Conservation (phyloP, 2,113 vertebrate species). For the Crotalus helleri region DNA sequence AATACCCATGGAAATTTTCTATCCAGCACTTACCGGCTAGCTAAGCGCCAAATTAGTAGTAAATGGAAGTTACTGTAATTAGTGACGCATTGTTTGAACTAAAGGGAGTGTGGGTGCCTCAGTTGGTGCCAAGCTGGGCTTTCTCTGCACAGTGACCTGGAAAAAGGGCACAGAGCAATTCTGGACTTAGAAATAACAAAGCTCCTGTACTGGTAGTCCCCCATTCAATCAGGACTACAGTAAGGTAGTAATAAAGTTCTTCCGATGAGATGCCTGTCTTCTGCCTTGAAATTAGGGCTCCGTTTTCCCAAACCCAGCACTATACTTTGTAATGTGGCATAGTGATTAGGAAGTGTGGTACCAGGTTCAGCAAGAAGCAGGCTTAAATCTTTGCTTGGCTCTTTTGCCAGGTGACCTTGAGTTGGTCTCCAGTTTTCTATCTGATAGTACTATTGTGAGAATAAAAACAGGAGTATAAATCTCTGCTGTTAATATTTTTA, state of each 20-base stretch:
- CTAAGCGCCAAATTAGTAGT: slow-evolving; percentile 47
- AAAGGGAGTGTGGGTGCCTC: slow-evolving; percentile 13
- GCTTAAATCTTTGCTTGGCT: not conserved
- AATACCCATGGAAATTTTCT: slow-evolving; percentile 12
- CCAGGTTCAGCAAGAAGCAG: not conserved
- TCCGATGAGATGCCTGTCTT: not conserved
- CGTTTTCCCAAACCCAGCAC: not conserved
- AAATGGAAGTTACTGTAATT: slow-evolving; percentile 20
- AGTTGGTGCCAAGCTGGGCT: not conserved
- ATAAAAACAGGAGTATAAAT: not conserved
- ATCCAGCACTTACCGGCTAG: slow-evolving; percentile 53
- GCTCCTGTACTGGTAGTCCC: too few relatives aligned
- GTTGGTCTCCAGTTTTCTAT: too few relatives aligned
- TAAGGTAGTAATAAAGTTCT: too few relatives aligned
- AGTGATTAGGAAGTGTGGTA: not conserved
- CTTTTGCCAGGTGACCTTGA: not conserved
- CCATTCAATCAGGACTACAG: not conserved
- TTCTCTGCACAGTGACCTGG: not conserved
- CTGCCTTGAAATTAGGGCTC: not conserved
- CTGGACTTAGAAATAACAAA: not conserved
- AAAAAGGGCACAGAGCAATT: not conserved
- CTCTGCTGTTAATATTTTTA: not conserved
- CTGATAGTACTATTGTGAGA: not conserved
- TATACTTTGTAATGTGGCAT: not conserved
- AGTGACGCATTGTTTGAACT: slow-evolving; percentile 6